These are phyloP conservation scores for Abramis brama DNA, from an alignment of 2,113 vertebrate species.

Conservation along the genomic window DNA sequence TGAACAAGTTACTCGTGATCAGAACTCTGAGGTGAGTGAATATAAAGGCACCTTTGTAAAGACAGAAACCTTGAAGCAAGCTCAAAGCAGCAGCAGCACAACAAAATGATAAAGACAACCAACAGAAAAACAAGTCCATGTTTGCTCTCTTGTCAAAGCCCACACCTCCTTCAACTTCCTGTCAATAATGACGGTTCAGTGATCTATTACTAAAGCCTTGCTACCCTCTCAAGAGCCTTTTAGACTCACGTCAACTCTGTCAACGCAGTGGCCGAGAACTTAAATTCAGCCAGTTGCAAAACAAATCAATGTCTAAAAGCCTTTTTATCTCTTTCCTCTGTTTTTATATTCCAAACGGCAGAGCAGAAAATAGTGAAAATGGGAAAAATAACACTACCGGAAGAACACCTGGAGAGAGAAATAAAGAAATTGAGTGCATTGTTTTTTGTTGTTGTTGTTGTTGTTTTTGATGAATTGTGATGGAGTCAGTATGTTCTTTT, in stretches of 20 bases:
- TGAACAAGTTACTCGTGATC: not conserved
- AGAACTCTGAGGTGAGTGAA: not conserved
- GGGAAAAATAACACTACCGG: not conserved
- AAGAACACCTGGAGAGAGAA: conserved; percentile 10
- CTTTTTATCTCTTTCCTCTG: conserved; percentile 20
- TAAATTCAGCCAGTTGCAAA: not conserved
- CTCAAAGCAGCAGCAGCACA: conserved; percentile 9
- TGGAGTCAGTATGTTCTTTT: not conserved
- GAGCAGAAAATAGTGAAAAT: conserved; percentile 3
- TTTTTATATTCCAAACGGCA: conserved; percentile 1
- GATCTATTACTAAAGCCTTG: conserved; percentile 39
- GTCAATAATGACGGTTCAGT: conserved; percentile 29
- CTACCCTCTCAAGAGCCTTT: conserved; percentile 37
- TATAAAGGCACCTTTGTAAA: conserved; percentile 26
- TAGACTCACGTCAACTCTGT: not conserved
- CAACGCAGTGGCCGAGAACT: conserved; percentile 6
- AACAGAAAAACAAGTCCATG: not conserved
- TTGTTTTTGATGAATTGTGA: not conserved
- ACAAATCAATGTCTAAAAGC: conserved; percentile 38
- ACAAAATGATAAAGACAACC: conserved; percentile 11
- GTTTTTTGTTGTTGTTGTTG: not conserved
- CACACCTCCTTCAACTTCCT: conserved; percentile 31
- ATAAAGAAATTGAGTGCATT: not conserved
- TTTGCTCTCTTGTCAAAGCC: conserved; percentile 7
- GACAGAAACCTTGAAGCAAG: conserved; percentile 28